Conservation (phyloP, 23 tunicate genomes). For the Ciona savignyi region DNA sequence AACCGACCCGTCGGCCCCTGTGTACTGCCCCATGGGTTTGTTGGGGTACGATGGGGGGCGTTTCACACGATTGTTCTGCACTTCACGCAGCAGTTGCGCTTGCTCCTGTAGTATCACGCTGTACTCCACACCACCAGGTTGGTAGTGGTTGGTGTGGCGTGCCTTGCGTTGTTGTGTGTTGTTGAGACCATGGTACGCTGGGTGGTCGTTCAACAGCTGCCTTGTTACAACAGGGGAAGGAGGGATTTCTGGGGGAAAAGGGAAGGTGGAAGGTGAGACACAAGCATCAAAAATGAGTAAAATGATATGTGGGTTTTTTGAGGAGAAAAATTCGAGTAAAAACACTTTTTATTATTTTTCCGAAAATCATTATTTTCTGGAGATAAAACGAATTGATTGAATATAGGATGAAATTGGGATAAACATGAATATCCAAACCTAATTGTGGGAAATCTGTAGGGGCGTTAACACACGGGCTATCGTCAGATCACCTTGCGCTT, state of each 20-base stretch:
- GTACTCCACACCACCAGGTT: conserved; percentile 8
- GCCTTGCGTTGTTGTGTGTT: not conserved
- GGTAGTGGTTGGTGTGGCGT: not conserved
- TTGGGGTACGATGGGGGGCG: not conserved
- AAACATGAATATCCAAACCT: too few relatives aligned
- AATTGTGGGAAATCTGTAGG: too few relatives aligned
- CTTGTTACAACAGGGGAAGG: conserved; percentile 35
- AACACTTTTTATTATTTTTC: too few relatives aligned
- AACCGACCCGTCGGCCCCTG: not conserved
- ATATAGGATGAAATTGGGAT: too few relatives aligned
- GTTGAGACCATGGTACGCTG: conserved; percentile 38
- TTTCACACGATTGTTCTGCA: not conserved
- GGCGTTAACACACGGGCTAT: too few relatives aligned
- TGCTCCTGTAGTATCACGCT: conserved; percentile 18
- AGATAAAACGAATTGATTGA: too few relatives aligned
- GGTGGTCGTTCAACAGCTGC: conserved; percentile 31
- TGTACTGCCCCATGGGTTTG: not conserved
- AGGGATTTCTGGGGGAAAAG: conserved; percentile 14
- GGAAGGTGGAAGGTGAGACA: too few relatives aligned
- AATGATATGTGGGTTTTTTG: too few relatives aligned
- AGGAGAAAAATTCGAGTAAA: too few relatives aligned
- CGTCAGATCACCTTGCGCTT: too few relatives aligned
- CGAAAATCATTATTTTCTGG: too few relatives aligned
- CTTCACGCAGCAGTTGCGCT: conserved; percentile 18
- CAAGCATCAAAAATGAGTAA: too few relatives aligned